These are phyloP conservation scores for Hofmannophila pseudospretella DNA, from an alignment of 2,888 invertebrate species.

Conservation along the genomic window DNA sequence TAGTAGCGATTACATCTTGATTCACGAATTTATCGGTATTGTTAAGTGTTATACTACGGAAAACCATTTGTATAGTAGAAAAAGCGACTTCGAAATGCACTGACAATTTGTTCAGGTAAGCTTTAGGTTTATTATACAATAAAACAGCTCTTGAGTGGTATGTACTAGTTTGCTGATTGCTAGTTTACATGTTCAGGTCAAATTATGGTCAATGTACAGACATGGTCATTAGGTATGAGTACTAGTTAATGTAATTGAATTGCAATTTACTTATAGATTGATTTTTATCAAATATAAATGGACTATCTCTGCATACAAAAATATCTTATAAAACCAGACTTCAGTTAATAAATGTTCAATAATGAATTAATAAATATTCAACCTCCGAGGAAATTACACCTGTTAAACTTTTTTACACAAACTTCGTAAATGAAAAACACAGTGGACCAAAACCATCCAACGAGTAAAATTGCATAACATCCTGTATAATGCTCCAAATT, in stretches of 20 bases:
- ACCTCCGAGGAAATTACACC: neutral
- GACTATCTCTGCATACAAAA: no score
- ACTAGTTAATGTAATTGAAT: no score
- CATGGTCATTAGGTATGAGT: neutral
- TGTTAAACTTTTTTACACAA: constrained; percentile 21
- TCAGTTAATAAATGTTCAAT: neutral
- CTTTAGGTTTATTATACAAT: no score
- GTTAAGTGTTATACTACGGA: neutral
- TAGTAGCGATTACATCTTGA: neutral
- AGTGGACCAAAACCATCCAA: constrained; percentile 43
- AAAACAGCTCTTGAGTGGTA: no score
- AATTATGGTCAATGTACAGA: neutral
- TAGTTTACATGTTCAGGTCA: neutral
- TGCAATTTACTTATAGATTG: neutral
- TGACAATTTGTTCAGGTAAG: neutral
- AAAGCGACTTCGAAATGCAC: neutral
- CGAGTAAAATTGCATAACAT: constrained; percentile 45
- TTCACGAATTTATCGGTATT: neutral
- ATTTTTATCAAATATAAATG: neutral
- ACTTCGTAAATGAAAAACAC: constrained; percentile 43
- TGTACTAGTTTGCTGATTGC: neutral
- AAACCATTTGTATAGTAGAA: neutral
- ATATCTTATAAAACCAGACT: no score
- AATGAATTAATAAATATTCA: no score
- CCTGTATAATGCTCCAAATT: constrained; percentile 48